phyloP scores from a whole-genome alignment of 2,888 invertebrate species.

The Polydrusus tereticollis region DNA sequence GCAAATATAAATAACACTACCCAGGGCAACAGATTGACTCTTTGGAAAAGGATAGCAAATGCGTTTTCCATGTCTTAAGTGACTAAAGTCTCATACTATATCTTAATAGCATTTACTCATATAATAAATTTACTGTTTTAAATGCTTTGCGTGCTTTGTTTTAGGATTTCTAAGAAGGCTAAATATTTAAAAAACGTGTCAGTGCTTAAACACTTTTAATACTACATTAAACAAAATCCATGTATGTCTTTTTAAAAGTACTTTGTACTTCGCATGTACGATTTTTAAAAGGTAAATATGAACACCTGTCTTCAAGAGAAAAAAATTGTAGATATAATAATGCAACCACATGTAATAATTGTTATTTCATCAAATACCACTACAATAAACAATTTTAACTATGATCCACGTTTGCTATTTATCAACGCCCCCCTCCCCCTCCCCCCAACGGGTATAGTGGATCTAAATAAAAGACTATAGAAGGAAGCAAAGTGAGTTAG shows the following conservation, averaged over 20 bases:
- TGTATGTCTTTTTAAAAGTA: slow-evolving; percentile 7
- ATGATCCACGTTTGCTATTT: no score
- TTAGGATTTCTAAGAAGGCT: slow-evolving; percentile 26
- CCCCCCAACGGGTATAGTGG: no score
- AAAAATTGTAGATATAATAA: no score
- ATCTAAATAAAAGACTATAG: no score
- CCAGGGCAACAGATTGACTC: background rate
- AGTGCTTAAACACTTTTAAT: slow-evolving; percentile 32
- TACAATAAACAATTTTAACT: no score
- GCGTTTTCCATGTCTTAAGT: slow-evolving; percentile 15
- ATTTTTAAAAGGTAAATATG: background rate
- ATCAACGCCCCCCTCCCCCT: no score
- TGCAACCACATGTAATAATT: no score
- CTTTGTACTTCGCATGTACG: slow-evolving; percentile 21
- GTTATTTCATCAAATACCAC: no score
- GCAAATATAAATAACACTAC: background rate
- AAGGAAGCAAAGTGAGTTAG: no score
- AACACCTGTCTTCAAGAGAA: slow-evolving; percentile 8
- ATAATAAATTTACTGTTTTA: slow-evolving; percentile 33
- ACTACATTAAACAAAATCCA: background rate
- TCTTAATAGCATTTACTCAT: slow-evolving; percentile 37
- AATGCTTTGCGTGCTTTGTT: slow-evolving; percentile 14
- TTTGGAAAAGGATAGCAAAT: slow-evolving; percentile 13
- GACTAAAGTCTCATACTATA: background rate
- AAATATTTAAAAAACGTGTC: slow-evolving; percentile 43